Base-by-base conservation (phyloP, 1,140 invertebrate species). In the Drosophila athabasca region DNA sequence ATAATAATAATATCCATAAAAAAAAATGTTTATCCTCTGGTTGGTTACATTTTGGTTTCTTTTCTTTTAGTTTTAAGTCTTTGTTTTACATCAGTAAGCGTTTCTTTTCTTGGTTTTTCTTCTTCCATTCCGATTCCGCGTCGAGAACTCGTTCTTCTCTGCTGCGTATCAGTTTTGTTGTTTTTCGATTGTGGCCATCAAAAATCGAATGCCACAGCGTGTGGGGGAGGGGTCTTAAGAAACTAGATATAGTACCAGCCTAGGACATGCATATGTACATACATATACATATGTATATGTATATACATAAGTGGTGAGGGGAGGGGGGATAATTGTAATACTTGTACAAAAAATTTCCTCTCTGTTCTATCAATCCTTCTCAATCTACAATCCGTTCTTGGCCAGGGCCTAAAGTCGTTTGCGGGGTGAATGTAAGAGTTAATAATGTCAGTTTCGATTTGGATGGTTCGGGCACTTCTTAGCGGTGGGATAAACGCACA, bases 391-490 rank as follows among this genome's bases (percentile, higher is more conserved):
- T 39, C 19, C 6, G 29, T 31, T 31, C 29, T 2, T 31, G 8
- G 29, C 2, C 29, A 31, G 19, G 57, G 58, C 19, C 39, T 70
- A 29, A 66, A 67, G 50, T 79, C 62, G 51, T 79, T 64, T 74
- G 76, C 83, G 72, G 83, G 84, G 83, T 88, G 83, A 88, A 88
- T 88, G 83, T 88, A 88, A 88, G 75, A 88, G 83, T 73, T 83
- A 88, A 88, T 54, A 88, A 88, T 88, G 83, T 88, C 65, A 88
- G 83, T 87, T 76, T 88, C 83, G 84, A 88, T 88, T 88, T 88
- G 83, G 79, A 83, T 77, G 58, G 67, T 31, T 70, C 45, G 51
- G 58, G 51, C 55, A 51, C 54, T 67, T 62, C 31, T 31, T 76
- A 65, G 67, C 76, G 67, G 77, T 76, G 80, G 80, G 80, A 64